Conservation (phyloP, 2,797 vertebrate species). For the Saxicola maurus region DNA sequence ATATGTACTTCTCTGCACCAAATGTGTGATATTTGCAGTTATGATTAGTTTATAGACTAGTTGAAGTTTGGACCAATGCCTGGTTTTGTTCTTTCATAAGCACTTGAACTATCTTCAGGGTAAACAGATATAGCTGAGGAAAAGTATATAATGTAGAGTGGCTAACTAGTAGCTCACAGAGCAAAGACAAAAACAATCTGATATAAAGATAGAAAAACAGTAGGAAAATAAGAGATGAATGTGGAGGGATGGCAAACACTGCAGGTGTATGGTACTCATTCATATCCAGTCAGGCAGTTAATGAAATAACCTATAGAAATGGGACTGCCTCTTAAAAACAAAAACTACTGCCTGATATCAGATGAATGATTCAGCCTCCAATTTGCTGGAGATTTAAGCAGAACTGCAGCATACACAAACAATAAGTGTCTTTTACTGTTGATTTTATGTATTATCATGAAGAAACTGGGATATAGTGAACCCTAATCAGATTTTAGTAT, state of each 20-base stretch:
- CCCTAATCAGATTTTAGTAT: not conserved
- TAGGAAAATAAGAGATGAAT: not conserved
- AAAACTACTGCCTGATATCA: not conserved
- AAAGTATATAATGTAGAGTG: not conserved
- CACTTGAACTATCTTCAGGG: not conserved
- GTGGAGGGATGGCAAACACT: not conserved
- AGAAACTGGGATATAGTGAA: not conserved
- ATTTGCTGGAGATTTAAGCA: not conserved
- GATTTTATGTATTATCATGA: not conserved
- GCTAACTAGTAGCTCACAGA: not conserved
- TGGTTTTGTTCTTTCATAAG: not conserved
- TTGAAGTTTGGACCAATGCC: not conserved
- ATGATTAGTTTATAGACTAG: conserved; percentile 4
- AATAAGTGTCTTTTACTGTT: not conserved
- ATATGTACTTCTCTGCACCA: conserved; percentile 23
- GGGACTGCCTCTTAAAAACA: not conserved
- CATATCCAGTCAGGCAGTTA: not conserved
- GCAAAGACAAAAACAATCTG: not conserved
- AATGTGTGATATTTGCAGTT: conserved; percentile 50
- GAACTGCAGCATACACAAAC: not conserved
- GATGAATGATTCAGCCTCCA: not conserved
- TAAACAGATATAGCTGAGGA: not conserved
- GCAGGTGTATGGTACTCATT: not conserved
- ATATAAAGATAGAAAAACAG: not conserved
- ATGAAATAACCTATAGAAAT: not conserved